Base-by-base conservation (phyloP, 2,888 invertebrate genomes). In the Graphium colonna region DNA sequence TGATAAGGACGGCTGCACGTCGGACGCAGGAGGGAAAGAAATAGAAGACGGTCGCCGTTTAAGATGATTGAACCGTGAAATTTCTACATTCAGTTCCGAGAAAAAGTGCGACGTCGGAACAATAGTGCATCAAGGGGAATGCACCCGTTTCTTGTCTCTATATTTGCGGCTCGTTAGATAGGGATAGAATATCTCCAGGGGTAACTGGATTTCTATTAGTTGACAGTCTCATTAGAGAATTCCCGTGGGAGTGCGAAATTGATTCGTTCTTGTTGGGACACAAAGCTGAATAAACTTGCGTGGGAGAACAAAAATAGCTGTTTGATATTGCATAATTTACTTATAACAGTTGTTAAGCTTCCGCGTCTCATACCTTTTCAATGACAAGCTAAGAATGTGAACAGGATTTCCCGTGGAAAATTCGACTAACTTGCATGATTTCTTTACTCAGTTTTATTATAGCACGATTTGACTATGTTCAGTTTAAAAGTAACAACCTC, bases 51-150 rank as follows among this genome's bases (percentile, higher is more conserved):
- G 73, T 77, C 63, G 68, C 76, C 75, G 79, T 83, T 78, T 59
- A 77, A 79, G 81, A 86, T 87, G 83, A 85, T 83, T 84, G 82
- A 78, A 80, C 76, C 77, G 77, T 84, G 77, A 82, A 82, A 78
- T 82, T 83, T 83, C 85, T 86, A 79, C 80, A 80, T 82, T 79
- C 75, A 77, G 73, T 79, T 81, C 78, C 76, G 76, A 73, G 76
- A 70, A 79, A 82, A 82, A 84, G 79, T 72, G 79, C 82, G 80
- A 71, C 73, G 68, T 74, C 68, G 65, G 68, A 69, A 82, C 79
- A 81, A 82, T 77, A 73, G 73, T 67, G 64, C 67, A 65, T 61
- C 43, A 17, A 31, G 48, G 44, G 40, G 48, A 60, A 59, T 58
- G 61, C 59, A 53, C 41, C 47, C 21, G 44, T 15, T 42, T n/a